Evolutionary conservation across 92 coral and sea anemone genomes (phyloP).

Genomic region (Epizoanthus illoricatus): DNA sequence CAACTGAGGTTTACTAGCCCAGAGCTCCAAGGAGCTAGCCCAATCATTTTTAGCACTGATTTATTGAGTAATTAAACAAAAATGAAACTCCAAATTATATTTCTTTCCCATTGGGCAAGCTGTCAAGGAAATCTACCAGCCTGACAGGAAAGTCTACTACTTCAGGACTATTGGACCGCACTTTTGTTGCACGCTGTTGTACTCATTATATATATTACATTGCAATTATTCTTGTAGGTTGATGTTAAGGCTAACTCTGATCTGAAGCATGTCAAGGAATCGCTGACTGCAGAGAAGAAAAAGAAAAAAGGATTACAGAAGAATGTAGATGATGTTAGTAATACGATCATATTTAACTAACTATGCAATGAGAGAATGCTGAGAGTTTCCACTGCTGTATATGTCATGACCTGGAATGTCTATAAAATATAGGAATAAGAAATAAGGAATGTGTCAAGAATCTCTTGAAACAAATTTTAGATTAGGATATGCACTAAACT

Average conservation of each 20-base stretch:
- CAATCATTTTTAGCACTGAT: too few relatives aligned
- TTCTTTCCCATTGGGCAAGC: too few relatives aligned
- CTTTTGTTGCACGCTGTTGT: neutral
- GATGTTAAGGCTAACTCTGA: constrained; percentile 98
- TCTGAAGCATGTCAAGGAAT: constrained; percentile 87
- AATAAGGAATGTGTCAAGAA: neutral
- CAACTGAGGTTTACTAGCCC: too few relatives aligned
- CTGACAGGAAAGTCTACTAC: too few relatives aligned
- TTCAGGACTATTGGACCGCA: too few relatives aligned
- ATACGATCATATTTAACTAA: neutral
- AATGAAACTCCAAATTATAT: too few relatives aligned
- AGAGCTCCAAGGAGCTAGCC: too few relatives aligned
- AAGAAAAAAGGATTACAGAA: constrained; percentile 79
- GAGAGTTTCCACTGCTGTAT: neutral
- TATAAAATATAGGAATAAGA: neutral
- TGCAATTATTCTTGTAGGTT: constrained; percentile 47
- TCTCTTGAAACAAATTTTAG: too few relatives aligned
- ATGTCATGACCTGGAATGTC: neutral
- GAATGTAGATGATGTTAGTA: constrained; percentile 75
- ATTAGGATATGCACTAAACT: too few relatives aligned
- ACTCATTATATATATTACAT: too few relatives aligned
- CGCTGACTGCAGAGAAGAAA: constrained; percentile 81
- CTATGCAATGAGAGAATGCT: neutral
- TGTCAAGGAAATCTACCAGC: too few relatives aligned
- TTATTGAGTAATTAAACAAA: too few relatives aligned